Conservation (phyloP, 2,797 vertebrate species). For the Microctenopoma steveboyesi region DNA sequence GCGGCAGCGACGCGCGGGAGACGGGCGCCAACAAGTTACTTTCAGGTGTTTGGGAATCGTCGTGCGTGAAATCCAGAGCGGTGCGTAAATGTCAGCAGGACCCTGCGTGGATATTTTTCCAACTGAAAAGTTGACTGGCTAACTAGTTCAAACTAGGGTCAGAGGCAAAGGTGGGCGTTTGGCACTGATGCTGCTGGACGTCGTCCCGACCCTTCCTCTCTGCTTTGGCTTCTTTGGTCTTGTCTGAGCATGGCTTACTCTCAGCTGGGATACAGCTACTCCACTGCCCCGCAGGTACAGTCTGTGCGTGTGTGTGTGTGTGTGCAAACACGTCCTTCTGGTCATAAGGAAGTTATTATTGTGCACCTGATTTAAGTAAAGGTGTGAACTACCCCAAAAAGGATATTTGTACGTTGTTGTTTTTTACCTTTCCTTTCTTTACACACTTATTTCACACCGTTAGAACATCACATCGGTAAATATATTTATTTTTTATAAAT, state of each 20-base stretch:
- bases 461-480: too few relatives aligned
- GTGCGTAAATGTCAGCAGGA: conserved; percentile 56
- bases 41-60: neutral
- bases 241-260: conserved; percentile 91
- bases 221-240: conserved; percentile 39
- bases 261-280: conserved; percentile 96
- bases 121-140: conserved; percentile 16
- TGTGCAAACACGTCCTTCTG: neutral
- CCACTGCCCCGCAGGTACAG: conserved; percentile 93
- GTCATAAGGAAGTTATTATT: neutral
- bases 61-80: conserved; percentile 52
- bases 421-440: too few relatives aligned
- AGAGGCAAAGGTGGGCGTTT: conserved; percentile 10
- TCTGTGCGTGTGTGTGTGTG: neutral
- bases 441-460: too few relatives aligned
- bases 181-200: conserved; percentile 67
- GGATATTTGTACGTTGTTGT: too few relatives aligned
- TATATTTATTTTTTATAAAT: too few relatives aligned
- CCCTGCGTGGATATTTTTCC: conserved; percentile 26
- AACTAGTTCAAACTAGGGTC: conserved; percentile 27
- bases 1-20: conserved; percentile 1
- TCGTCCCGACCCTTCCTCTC: conserved; percentile 40
- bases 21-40: conserved; percentile 43
- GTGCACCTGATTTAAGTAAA: too few relatives aligned
- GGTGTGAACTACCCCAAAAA: too few relatives aligned